Conservation (phyloP, 2,888 invertebrate species). For the Chloromyia formosa region DNA sequence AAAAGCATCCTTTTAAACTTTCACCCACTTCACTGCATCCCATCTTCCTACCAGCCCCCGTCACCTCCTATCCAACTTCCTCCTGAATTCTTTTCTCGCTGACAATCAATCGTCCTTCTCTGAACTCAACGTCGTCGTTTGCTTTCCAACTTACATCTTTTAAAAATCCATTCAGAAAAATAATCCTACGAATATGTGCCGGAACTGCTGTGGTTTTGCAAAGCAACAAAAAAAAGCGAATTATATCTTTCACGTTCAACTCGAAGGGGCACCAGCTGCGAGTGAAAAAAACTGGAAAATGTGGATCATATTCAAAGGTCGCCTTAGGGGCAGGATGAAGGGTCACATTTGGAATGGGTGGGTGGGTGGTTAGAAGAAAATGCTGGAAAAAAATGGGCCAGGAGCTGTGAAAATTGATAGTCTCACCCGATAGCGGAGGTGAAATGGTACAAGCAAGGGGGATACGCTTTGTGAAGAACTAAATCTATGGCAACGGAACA, state of each 20-base stretch:
- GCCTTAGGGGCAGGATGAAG: background rate
- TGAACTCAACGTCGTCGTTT: no score
- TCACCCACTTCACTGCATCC: background rate
- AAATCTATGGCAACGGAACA: background rate
- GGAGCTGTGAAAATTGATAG: constrained; percentile 13
- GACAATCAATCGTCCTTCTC: no score
- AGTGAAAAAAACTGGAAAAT: constrained; percentile 13
- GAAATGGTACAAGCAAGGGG: background rate
- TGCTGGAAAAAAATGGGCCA: background rate
- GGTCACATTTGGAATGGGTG: background rate
- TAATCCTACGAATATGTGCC: constrained; percentile 17
- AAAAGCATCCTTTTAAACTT: constrained; percentile 11
- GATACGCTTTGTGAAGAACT: background rate
- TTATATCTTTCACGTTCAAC: background rate
- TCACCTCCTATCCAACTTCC: background rate
- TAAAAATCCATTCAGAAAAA: constrained; percentile 30
- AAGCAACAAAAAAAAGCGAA: background rate
- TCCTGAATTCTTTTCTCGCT: no score
- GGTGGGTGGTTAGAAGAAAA: background rate
- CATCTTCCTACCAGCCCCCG: background rate
- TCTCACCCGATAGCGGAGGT: background rate
- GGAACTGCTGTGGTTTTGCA: background rate
- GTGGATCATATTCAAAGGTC: constrained; percentile 26
- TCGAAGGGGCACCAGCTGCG: constrained; percentile 8
- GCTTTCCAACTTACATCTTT: constrained; percentile 13